A percentile compares a stretch with the other conserved stretches of the same genome.
phyloP scores from a whole-genome alignment of 2,888 invertebrate species.

The Thereva nobilitata region DNA sequence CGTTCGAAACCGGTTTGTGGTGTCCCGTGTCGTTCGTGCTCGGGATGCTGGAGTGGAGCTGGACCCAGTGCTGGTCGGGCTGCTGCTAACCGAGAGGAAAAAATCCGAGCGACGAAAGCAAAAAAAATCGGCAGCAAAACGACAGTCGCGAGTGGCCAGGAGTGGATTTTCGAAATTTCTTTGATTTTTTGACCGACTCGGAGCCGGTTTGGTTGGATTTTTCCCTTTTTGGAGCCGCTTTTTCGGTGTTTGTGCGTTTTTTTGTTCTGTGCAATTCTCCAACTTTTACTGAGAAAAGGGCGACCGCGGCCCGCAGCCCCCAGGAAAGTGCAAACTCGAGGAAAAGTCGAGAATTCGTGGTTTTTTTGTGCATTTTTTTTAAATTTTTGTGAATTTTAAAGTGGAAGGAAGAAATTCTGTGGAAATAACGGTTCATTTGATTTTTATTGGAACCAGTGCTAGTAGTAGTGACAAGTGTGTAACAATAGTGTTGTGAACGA shows the following conservation, averaged over 20 bases:
- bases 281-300: slow-evolving; percentile 4
- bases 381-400: too few species aligned
- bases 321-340: too few species aligned
- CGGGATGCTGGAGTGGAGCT: slow-evolving; percentile 28
- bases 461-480: too few species aligned
- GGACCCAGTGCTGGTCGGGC: slow-evolving; percentile 1
- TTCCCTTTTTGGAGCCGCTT: slow-evolving; percentile 17
- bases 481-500: too few species aligned
- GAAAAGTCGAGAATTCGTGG: too few species aligned
- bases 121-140: slow-evolving; percentile 10
- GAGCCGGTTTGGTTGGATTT: slow-evolving; percentile 27
- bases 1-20: too few species aligned
- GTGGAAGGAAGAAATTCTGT: too few species aligned
- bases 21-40: not conserved
- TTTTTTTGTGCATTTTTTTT: slow-evolving; percentile 3
- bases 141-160: slow-evolving; percentile 23
- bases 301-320: too few species aligned
- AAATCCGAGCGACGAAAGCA: not conserved
- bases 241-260: slow-evolving; percentile 1
- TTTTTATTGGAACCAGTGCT: too few species aligned
- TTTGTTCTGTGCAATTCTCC: slow-evolving; percentile 3
- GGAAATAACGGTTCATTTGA: too few species aligned
- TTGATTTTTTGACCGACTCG: slow-evolving; percentile 6
- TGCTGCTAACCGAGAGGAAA: not conserved
- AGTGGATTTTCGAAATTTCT: slow-evolving; percentile 26